phyloP scores from a whole-genome alignment of 1,140 invertebrate genomes.

The Ylistrum balloti region DNA sequence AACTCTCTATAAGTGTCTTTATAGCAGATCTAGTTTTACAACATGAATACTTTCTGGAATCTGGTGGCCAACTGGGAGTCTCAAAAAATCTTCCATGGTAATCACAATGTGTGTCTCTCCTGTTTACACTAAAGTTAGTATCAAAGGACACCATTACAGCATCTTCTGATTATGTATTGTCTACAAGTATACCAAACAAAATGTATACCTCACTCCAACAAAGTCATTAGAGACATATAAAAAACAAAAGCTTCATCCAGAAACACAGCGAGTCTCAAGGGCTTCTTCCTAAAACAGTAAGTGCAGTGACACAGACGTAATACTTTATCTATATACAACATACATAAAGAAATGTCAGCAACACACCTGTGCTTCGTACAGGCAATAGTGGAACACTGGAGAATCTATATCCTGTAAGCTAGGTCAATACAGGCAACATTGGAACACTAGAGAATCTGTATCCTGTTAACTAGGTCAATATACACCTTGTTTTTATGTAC shows the following conservation, averaged over 20 bases:
- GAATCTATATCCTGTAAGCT: not conserved
- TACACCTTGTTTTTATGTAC: no score
- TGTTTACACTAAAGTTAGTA: not conserved
- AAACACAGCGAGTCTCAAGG: not conserved
- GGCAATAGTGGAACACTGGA: not conserved
- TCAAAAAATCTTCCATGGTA: not conserved
- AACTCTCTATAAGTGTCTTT: not conserved
- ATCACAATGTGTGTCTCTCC: not conserved
- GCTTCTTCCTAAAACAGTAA: not conserved
- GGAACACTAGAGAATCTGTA: no score
- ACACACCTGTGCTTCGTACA: not conserved
- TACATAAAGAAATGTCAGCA: not conserved
- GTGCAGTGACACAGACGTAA: not conserved
- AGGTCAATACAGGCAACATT: no score
- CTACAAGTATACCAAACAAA: not conserved
- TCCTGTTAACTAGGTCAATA: no score
- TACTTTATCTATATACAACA: not conserved
- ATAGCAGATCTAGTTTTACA: no score
- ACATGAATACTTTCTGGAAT: not conserved
- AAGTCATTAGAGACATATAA: not conserved
- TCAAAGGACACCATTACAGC: not conserved
- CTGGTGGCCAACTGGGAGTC: not conserved
- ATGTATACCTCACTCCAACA: no score
- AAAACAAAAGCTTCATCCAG: not conserved
- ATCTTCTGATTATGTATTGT: not conserved